phyloP scores from a whole-genome alignment of 2,113 vertebrate genomes.

The Progne subis region DNA sequence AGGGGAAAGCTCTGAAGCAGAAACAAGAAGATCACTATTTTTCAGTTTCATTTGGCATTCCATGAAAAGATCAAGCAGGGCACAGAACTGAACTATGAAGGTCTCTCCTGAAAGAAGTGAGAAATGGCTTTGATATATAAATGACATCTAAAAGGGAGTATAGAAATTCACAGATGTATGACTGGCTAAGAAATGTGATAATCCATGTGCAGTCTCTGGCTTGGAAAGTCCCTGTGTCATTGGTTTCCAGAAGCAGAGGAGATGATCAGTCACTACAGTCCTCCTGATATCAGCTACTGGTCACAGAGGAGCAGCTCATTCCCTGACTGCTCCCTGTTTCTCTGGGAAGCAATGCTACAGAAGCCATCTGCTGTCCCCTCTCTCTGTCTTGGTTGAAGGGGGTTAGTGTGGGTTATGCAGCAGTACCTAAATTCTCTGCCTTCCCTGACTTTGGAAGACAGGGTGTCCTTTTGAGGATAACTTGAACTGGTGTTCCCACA shows the following conservation, averaged over 20 bases:
- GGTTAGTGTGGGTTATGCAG: rapidly evolving
- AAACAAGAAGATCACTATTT: neutral
- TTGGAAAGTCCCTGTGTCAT: neutral
- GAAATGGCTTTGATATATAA: neutral
- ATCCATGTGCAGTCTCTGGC: neutral
- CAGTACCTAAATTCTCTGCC: neutral
- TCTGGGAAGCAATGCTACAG: neutral
- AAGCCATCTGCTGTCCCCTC: neutral
- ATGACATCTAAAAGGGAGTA: neutral
- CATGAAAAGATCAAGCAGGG: neutral
- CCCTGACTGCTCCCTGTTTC: neutral
- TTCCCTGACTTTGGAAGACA: neutral
- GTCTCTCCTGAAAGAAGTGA: neutral
- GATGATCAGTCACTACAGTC: neutral
- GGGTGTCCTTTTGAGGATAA: neutral
- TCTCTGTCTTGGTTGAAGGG: neutral
- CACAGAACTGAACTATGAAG: neutral
- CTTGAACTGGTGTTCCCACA: neutral
- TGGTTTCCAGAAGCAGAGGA: neutral
- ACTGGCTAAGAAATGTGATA: neutral
- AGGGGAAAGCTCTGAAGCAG: neutral
- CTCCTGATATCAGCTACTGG: neutral
- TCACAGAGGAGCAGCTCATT: neutral
- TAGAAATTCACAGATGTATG: neutral
- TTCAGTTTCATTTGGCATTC: neutral